A percentile compares a stretch with the other conserved stretches of the same genome.
phyloP scores from a whole-genome alignment of 1,140 invertebrate species.

The Tachypleus tridentatus region DNA sequence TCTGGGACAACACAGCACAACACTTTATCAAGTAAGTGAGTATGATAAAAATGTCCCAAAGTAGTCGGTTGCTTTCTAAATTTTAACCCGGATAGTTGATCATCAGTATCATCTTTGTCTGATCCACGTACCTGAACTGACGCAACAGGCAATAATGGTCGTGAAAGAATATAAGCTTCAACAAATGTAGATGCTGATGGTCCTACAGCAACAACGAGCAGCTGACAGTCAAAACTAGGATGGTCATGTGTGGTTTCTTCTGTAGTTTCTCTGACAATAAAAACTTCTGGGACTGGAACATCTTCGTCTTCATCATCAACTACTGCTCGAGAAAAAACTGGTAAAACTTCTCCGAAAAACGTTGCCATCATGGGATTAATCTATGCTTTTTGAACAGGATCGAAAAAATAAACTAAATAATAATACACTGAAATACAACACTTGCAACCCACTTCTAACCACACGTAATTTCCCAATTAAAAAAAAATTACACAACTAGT shows the following conservation, averaged over 20 bases:
- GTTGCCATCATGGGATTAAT: neutral
- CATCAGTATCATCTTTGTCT: neutral
- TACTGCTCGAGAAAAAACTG: neutral
- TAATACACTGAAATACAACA: too few relatives aligned
- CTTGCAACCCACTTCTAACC: too few relatives aligned
- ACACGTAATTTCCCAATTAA: too few relatives aligned
- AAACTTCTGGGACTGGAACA: neutral
- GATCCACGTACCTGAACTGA: neutral
- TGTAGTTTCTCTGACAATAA: neutral
- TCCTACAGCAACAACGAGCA: neutral
- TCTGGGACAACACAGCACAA: neutral
- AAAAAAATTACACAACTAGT: too few relatives aligned
- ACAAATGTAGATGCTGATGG: neutral
- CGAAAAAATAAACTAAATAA: too few relatives aligned
- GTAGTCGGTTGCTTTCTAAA: neutral
- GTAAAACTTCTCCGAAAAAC: conserved; percentile 5
- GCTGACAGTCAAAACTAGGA: neutral
- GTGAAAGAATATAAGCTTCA: neutral
- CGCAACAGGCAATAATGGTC: neutral
- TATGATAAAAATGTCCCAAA: neutral
- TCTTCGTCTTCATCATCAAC: conserved; percentile 1
- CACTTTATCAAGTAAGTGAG: neutral
- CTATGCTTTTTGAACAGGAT: too few relatives aligned
- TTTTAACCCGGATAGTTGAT: neutral
- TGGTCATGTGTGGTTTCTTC: neutral